Conservation (phyloP, 1,140 invertebrate species). For the Subanguina moxae region DNA sequence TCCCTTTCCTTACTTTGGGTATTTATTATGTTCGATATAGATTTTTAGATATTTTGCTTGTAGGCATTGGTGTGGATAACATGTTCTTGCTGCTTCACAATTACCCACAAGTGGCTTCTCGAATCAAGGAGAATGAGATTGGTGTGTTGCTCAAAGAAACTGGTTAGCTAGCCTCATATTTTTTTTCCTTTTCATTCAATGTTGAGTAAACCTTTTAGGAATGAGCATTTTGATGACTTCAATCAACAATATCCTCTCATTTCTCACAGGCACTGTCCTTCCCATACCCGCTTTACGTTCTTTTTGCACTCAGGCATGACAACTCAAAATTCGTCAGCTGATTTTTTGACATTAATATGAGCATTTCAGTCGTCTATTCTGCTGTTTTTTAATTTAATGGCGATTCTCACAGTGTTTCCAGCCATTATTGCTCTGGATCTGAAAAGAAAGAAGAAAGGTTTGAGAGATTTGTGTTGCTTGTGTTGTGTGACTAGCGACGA, state of each 20-base stretch:
- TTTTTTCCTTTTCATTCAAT: no score
- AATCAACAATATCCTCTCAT: slow-evolving; percentile 74
- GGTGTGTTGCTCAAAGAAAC: slow-evolving; percentile 59
- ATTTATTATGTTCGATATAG: no score
- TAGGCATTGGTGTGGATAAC: slow-evolving; percentile 82
- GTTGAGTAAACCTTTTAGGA: neutral
- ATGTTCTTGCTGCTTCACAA: slow-evolving; percentile 87
- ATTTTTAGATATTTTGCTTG: no score
- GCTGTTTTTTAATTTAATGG: slow-evolving; percentile 78
- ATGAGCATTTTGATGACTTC: slow-evolving; percentile 64
- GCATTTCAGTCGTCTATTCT: slow-evolving; percentile 71
- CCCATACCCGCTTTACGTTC: slow-evolving; percentile 87
- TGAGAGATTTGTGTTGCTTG: slow-evolving; percentile 69
- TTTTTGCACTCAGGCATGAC: slow-evolving; percentile 73
- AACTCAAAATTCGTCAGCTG: no score
- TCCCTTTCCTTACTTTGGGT: slow-evolving; percentile 80
- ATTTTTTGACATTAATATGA: neutral
- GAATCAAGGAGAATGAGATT: slow-evolving; percentile 60
- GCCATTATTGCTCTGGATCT: slow-evolving; percentile 87
- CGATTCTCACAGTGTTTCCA: slow-evolving; percentile 83
- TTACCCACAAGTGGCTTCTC: slow-evolving; percentile 68
- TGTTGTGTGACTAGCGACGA: slow-evolving; percentile 18
- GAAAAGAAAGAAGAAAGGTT: slow-evolving; percentile 69
- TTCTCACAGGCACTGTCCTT: slow-evolving; percentile 79
- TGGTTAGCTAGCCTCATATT: no score